Evolutionary conservation across 2,797 vertebrate genomes (phyloP).

Genomic region (Sebastolobus altivelis): DNA sequence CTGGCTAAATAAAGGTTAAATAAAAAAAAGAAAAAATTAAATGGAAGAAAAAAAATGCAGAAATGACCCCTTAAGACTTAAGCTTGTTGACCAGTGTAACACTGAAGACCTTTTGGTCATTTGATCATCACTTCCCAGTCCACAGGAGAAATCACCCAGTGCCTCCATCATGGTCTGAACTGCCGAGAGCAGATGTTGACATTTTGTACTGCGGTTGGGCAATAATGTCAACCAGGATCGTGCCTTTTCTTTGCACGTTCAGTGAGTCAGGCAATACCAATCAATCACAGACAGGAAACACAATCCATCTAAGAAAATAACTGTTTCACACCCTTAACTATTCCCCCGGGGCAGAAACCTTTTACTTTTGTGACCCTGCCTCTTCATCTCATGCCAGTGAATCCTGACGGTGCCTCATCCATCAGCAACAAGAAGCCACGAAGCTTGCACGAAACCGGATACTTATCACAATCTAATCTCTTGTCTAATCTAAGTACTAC

Average conservation of each 20-base stretch:
- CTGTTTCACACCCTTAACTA: constrained; percentile 52
- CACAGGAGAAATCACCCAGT: constrained; percentile 9
- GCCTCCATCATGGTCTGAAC: constrained; percentile 16
- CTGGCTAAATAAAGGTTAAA: too few relatives aligned
- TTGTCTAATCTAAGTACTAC: constrained; percentile 43
- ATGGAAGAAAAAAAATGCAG: neutral
- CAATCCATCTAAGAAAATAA: constrained; percentile 49
- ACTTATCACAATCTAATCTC: constrained; percentile 65
- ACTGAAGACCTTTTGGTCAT: constrained; percentile 6
- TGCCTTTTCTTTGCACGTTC: constrained; percentile 23
- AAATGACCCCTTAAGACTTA: neutral
- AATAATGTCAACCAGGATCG: constrained; percentile 32
- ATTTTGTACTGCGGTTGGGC: constrained; percentile 22
- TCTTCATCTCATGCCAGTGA: constrained; percentile 51
- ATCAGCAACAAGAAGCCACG: constrained; percentile 47
- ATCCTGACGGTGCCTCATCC: constrained; percentile 50
- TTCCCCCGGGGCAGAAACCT: constrained; percentile 55
- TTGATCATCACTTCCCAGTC: constrained; percentile 16
- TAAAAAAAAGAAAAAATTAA: neutral
- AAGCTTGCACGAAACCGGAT: constrained; percentile 42
- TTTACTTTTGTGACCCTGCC: constrained; percentile 50
- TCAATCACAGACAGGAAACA: constrained; percentile 60
- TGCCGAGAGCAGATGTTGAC: constrained; percentile 28
- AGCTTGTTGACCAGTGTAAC: neutral
- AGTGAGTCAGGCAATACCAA: constrained; percentile 30